Percentiles rank a stretch among this genome's conserved stretches.
Evolutionary conservation across 2,113 vertebrate species (phyloP).

Genomic region (Hypanus sabinus): DNA sequence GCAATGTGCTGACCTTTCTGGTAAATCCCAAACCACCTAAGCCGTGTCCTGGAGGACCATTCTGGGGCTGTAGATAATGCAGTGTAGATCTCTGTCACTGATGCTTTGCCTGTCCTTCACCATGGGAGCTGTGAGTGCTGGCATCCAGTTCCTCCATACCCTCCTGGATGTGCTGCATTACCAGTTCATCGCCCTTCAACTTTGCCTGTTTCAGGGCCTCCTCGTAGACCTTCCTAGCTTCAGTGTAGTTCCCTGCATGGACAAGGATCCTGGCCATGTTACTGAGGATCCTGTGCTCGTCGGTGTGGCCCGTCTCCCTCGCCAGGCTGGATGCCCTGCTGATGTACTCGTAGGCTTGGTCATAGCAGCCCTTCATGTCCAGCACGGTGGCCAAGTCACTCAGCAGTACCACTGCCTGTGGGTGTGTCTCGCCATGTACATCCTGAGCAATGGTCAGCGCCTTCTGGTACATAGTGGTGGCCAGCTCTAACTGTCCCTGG

Average conservation of each 20-base stretch:
- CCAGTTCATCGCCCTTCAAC: too few relatives aligned
- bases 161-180: not conserved
- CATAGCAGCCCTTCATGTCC: slow-evolving; percentile 75
- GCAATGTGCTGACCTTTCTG: too few relatives aligned
- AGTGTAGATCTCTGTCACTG: not conserved
- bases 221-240: too few relatives aligned
- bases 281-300: slow-evolving; percentile 74
- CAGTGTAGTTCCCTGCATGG: slow-evolving; percentile 55
- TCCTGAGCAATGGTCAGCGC: slow-evolving; percentile 78
- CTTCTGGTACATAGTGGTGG: slow-evolving; percentile 67
- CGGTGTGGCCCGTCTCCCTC: slow-evolving; percentile 59
- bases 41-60: not conserved
- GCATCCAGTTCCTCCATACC: not conserved
- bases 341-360: slow-evolving; percentile 62
- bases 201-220: too few relatives aligned
- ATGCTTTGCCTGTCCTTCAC: not conserved
- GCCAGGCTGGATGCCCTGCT: slow-evolving; percentile 69
- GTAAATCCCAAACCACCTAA: not conserved
- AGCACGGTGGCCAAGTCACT: slow-evolving; percentile 83
- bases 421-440: slow-evolving; percentile 81
- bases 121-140: not conserved
- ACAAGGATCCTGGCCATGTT: slow-evolving; percentile 82
- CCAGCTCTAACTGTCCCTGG: slow-evolving; percentile 53
- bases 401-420: slow-evolving; percentile 85
- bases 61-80: not conserved